These are phyloP conservation scores for Odontomachus brunneus DNA, from an alignment of 1,140 invertebrate species.

Conservation along the genomic window DNA sequence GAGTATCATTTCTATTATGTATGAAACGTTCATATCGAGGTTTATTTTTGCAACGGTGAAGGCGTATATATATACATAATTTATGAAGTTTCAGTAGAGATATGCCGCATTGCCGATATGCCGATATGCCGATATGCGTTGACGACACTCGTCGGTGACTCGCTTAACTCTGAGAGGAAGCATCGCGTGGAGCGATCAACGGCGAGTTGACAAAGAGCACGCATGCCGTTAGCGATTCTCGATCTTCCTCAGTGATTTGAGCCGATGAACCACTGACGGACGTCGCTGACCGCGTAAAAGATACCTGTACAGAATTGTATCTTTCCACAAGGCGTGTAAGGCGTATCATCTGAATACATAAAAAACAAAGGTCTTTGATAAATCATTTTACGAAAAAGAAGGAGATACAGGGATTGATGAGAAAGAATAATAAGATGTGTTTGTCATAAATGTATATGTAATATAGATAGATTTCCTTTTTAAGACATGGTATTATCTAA, in stretches of 20 bases:
- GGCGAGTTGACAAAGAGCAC: too few relatives aligned
- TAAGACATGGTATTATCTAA: constrained; percentile 31
- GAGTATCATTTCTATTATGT: constrained; percentile 69
- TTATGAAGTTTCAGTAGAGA: constrained; percentile 45
- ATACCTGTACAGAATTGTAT: constrained; percentile 29
- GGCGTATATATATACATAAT: constrained; percentile 48
- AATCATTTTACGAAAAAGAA: background rate
- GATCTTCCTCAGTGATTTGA: too few relatives aligned
- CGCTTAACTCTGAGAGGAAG: too few relatives aligned
- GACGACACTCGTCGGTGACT: too few relatives aligned
- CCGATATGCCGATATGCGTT: too few relatives aligned
- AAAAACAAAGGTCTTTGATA: constrained; percentile 21
- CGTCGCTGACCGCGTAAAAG: too few relatives aligned
- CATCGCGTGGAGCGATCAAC: too few relatives aligned
- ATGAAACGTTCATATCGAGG: constrained; percentile 70
- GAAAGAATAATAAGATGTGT: background rate
- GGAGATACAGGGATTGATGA: background rate
- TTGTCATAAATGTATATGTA: constrained; percentile 50
- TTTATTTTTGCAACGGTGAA: constrained; percentile 75
- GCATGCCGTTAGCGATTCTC: too few relatives aligned
- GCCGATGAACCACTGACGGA: too few relatives aligned
- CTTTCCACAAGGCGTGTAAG: constrained; percentile 39
- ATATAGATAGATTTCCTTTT: constrained; percentile 37
- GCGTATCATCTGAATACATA: constrained; percentile 40
- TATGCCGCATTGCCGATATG: too few relatives aligned